Evolutionary conservation across 2,888 invertebrate genomes (phyloP).

Genomic region (Timandra comae): DNA sequence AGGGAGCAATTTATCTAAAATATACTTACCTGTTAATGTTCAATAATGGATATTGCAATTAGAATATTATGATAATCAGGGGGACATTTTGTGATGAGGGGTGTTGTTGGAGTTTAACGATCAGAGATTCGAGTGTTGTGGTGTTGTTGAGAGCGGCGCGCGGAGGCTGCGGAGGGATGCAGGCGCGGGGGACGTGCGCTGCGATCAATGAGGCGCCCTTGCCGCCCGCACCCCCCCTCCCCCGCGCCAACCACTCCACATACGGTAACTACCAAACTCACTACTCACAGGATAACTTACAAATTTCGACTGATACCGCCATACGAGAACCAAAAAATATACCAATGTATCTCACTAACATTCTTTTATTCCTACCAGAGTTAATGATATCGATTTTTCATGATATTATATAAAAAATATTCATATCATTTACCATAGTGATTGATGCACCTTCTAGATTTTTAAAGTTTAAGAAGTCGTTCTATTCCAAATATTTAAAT

Average conservation of each 20-base stretch:
- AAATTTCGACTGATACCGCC: slow-evolving; percentile 33
- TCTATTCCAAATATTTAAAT: no score
- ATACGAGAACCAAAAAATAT: slow-evolving; percentile 6
- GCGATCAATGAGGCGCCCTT: slow-evolving; percentile 70
- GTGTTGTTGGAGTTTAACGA: slow-evolving; percentile 19
- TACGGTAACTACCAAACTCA: slow-evolving; percentile 52
- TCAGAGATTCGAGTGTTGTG: slow-evolving; percentile 41
- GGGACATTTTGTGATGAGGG: no score
- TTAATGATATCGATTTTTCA: no score
- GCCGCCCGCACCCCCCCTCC: slow-evolving; percentile 31
- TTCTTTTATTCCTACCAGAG: slow-evolving; percentile 9
- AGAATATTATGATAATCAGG: no score
- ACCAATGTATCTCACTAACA: slow-evolving; percentile 7
- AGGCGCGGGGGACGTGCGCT: slow-evolving; percentile 56
- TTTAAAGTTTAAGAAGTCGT: no score
- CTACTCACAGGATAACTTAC: slow-evolving; percentile 50
- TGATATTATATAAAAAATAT: no score
- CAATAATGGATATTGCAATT: no score
- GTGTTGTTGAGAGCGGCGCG: slow-evolving; percentile 41
- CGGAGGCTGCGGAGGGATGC: slow-evolving; percentile 24
- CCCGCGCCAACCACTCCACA: slow-evolving; percentile 29
- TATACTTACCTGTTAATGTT: no score
- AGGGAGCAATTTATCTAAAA: no score
- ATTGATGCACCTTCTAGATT: no score
- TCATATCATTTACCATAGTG: no score